Base-by-base conservation (phyloP, 2,797 vertebrate species). In the Gallinago stenura region DNA sequence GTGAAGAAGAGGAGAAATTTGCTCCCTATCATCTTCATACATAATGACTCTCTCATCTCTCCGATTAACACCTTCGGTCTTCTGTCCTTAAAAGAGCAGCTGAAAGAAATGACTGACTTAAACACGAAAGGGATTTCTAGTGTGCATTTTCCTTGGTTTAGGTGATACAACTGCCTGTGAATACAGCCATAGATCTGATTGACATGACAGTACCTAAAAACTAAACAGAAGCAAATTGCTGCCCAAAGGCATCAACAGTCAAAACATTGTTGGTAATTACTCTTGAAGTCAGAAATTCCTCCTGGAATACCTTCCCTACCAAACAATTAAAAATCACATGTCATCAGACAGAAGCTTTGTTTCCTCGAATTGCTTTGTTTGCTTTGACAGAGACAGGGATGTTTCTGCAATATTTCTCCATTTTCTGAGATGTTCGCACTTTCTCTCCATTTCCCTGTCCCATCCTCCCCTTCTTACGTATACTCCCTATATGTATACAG, bases 251-350 rank as follows among this genome's bases (percentile, higher is more conserved):
- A 91, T 26, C 53, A 73, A 53, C 53, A 83, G 15, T 83, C 16
- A 89, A 92, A 93, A 75, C 19, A 33, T n/a, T 89, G 37, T n/a
- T 78, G 57, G 46, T 72, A 97, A 94, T 96, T 95, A 92, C 91
- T 83, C 56, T 39, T 46, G 60, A 89, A 83, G 75, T 51, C 37
- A 83, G 48, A 77, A 92, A 71, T 73, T 87, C 87, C 61, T 95
- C 22, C 50, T 73, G 75, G 75, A 71, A 71, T 71, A 87, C 12
- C 58, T 82, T 94, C 22, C 26, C 30, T 54, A 87, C 76, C 26
- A 90, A 90, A 85, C 56, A 92, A 81, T 71, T 83, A 78, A 68
- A 91, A 81, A 83, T 58, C 26, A 18, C 16, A 35, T 6, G 6
- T 41, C 93, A 75, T 92, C 65, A 87, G 68, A 75, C 0, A 1